Conservation (phyloP, 2,797 vertebrate species). For the Ara ararauna region DNA sequence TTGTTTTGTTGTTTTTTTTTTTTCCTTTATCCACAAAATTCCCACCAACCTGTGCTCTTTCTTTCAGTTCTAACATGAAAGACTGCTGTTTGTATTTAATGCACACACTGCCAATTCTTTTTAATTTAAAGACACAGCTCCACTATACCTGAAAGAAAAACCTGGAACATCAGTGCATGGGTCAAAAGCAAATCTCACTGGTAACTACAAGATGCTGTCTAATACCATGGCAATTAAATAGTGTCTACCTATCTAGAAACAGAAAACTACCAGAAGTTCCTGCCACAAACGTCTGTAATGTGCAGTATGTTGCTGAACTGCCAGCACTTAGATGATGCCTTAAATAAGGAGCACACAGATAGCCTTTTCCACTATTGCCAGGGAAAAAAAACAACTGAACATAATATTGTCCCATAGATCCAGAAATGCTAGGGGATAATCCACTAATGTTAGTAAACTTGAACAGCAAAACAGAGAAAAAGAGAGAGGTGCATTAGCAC, state of each 20-base stretch:
- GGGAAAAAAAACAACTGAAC: neutral
- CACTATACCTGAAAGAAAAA: neutral
- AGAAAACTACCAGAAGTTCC: neutral
- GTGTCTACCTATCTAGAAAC: neutral
- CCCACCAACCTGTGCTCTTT: conserved; percentile 4
- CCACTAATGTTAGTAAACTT: neutral
- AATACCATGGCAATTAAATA: neutral
- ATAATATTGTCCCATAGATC: neutral
- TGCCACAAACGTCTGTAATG: neutral
- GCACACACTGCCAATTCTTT: neutral
- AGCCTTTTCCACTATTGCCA: neutral
- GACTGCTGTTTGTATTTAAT: conserved; percentile 7
- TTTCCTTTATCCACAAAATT: conserved; percentile 22
- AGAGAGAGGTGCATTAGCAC: neutral
- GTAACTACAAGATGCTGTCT: neutral
- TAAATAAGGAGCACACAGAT: neutral
- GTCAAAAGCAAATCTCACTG: conserved; percentile 4
- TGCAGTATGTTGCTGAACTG: neutral
- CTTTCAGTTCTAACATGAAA: neutral
- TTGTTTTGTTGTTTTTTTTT: neutral
- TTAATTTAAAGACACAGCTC: conserved; percentile 12
- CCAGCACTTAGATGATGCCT: neutral
- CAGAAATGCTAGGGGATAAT: neutral
- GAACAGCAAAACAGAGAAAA: neutral
- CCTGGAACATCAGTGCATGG: neutral